Base-by-base conservation (phyloP, 92 coral and sea anemone species). In the Porites evermanni region DNA sequence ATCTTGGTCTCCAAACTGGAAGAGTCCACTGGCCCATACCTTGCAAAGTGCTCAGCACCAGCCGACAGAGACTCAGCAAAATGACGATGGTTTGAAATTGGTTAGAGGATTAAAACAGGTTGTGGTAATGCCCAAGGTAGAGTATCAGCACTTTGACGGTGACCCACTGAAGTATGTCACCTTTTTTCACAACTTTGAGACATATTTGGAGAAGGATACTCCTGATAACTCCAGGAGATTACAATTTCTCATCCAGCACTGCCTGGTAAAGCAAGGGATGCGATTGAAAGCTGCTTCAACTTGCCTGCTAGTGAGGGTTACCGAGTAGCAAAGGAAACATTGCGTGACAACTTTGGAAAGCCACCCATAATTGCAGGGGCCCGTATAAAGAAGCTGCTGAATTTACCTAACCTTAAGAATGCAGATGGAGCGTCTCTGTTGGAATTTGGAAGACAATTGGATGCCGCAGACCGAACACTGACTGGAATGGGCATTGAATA, bases 271-370 rank as follows among this genome's bases (percentile, higher is more conserved):
- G 59, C 13, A 54, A 75, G 84, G 2, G 96, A 93, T 18, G 92
- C 98, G 0, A 81, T 93, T 19, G 93, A 95, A 47, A 90, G 90
- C 16, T 90, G 95, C 47, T 87, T 77, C 19, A 92, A 93, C 53
- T 64, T 92, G 32, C 32, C 32, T 29, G 32, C 32, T 29, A 29
- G 32, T 29, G 3, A 29, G 32, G 32, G 3, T 29, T 29, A 29
- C 32, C 32, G 32, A 29, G 32, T 29, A 29, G 32, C 32, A 29
- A 29, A 29, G 32, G 32, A 29, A 29, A 29, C 32, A 29, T 29
- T 29, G 32, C 32, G 3, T 29, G 32, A 29, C 3, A 29, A 29
- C 32, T 29, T 29, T 29, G 32, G 32, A 29, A 29, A 29, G 32
- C 32, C 32, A 29, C 32, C 32, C 32, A 29, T 29, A 29, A 29